Base-by-base conservation (phyloP, 2,113 vertebrate genomes). In the Atractosteus spatula region DNA sequence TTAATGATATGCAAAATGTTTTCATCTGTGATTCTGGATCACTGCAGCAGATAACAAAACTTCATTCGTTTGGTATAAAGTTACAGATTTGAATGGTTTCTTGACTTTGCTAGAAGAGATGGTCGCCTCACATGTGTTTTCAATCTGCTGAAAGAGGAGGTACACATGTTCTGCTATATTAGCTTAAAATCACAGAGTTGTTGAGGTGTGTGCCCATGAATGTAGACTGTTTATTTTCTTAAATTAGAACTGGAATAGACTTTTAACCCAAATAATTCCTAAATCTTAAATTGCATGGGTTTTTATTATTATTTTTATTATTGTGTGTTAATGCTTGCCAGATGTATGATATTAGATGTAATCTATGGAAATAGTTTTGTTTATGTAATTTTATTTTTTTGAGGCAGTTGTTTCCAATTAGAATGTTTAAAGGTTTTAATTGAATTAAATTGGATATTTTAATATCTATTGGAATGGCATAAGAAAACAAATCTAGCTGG, bases 361-460 rank as follows among this genome's bases (percentile, higher is more conserved):
- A 87, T 89, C 88, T 88, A 82, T 87, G 85, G 85, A 81, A 84
- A 86, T 79, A 85, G 80, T 85, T 88, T 88, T 90, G 87, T 89
- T 90, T 88, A 88, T 88, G 83, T 87, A 84, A 87, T 87, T 86
- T 84, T 84, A 88, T 89, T 88, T 88, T 88, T 90, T 87, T 83
- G 80, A 84, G 78, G 73, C 88, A 90, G 88, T 89, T 87, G 88
- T 89, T 90, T 90, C 82, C 86, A 88, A 89, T 90, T 88, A 88
- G 81, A 73, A 83, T 90, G 82, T 87, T 89, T 88, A 85, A 89
- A 85, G 82, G 71, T 81, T 87, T 87, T 84, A 87, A 88, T 88
- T 87, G 77, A 88, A 89, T 86, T 85, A 86, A 88, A 86, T 83
- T 80, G 77, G 72, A 83, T 80, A 86, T 83, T 83, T 82, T 76